A percentile compares a stretch with the other conserved stretches of the same genome.
These are phyloP conservation scores for Polyodon spathula DNA, from an alignment of 2,113 vertebrate genomes.

Conservation along the genomic window DNA sequence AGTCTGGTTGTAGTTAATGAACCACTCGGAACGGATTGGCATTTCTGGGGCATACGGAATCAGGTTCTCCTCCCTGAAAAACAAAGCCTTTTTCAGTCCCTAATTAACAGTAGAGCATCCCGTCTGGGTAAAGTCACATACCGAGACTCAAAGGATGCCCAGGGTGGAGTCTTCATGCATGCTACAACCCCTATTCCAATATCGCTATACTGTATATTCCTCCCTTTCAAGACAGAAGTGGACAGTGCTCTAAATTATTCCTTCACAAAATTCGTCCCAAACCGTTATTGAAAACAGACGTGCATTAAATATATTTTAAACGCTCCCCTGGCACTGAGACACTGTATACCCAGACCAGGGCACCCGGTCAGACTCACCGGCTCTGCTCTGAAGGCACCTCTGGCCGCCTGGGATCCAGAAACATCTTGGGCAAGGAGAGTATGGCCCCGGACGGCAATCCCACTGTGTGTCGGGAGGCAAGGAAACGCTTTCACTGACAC, in stretches of 20 bases:
- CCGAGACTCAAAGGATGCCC: no score
- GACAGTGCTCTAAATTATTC: no score
- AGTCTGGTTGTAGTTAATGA: constrained; percentile 96
- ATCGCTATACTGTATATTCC: no score
- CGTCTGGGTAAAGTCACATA: not conserved
- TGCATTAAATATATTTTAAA: no score
- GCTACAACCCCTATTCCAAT: no score
- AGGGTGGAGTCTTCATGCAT: no score
- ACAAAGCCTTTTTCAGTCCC: constrained; percentile 1
- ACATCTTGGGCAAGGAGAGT: constrained; percentile 90
- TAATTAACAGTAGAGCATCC: not conserved
- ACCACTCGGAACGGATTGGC: constrained; percentile 86
- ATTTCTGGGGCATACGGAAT: constrained; percentile 93
- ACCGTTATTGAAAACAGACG: no score
- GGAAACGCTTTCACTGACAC: not conserved
- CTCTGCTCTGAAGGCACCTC: constrained; percentile 85
- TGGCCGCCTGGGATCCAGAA: constrained; percentile 89
- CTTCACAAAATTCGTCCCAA: not conserved
- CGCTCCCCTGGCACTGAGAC: not conserved
- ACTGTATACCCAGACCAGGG: no score
- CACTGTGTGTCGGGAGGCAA: constrained; percentile 49
- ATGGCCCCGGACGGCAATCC: constrained; percentile 89
- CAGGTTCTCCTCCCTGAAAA: constrained; percentile 86
- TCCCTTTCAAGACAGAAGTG: no score
- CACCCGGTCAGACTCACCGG: constrained; percentile 55